Base-by-base conservation (phyloP, 1,140 invertebrate genomes). In the Leguminivora glycinivorella region DNA sequence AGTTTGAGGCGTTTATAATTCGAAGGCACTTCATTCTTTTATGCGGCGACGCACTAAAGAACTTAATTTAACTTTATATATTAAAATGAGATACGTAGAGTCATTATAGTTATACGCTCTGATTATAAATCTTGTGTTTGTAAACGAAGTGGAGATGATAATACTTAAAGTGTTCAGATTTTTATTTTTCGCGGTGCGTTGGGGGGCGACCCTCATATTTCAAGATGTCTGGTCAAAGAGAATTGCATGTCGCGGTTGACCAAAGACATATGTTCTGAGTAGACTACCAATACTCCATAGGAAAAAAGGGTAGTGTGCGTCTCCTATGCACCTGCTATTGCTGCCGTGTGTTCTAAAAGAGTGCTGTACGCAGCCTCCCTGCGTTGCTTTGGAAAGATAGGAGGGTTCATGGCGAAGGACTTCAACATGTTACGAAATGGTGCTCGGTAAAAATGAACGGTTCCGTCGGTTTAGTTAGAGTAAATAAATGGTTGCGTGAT, bases 121-220 rank as follows among this genome's bases (percentile, higher is more conserved):
- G 26, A 68, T 68, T 67, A 43, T 58, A 71, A 34, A 67, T 67
- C 63, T 75, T 70, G 63, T 66, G 70, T 72, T 75, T 72, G 68
- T 26, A 67, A 70, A 69, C 67, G 69, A 66, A 66, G 75, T 79
- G 70, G 58, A 75, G 71, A 76, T 74, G 70, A 81, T 82, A 80
- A 83, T 79, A n/a, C n/a, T n/a, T n/a, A 80, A 77, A 79, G 70
- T 68, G 75, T 75, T 72, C n/a, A 68, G 43, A 68, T 76, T 82
- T 85, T 83, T 85, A 74, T 84, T 85, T 83, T 81, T 79, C 72
- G 72, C 73, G 70, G 67, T 75, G 56, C 43, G 34, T 24, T n/a
- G 25, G 58, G 26, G 58, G 47, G 56, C 76, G 79, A 88, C 84
- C 84, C 78, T 85, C 82, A 84, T 89, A 88, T 83, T 84, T 87